phyloP scores from a whole-genome alignment of 2,888 invertebrate species.

The Heliconius charithonia region DNA sequence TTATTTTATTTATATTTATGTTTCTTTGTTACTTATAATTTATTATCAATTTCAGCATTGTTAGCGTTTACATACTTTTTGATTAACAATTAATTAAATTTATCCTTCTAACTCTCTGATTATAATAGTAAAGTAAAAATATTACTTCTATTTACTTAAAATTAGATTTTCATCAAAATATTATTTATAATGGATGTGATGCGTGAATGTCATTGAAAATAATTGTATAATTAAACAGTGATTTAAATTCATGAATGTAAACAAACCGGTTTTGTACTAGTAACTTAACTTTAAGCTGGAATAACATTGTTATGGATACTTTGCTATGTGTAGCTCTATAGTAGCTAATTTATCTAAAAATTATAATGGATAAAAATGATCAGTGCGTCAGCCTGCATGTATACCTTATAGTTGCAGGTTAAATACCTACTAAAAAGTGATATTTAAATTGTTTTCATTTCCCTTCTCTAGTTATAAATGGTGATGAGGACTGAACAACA shows the following conservation, averaged over 20 bases:
- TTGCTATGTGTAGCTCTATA: background rate
- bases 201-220: background rate
- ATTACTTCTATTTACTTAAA: background rate
- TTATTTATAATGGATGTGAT: background rate
- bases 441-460: too few species aligned
- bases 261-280: constrained; percentile 5
- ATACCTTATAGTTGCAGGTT: too few species aligned
- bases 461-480: too few species aligned
- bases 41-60: background rate
- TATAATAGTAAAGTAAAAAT: background rate
- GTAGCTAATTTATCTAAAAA: too few species aligned
- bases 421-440: too few species aligned
- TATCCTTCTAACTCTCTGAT: background rate
- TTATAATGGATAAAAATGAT: too few species aligned
- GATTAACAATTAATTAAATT: too few species aligned
- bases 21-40: background rate
- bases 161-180: background rate
- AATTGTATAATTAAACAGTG: background rate
- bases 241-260: constrained; percentile 17
- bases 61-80: background rate
- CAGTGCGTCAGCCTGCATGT: too few species aligned
- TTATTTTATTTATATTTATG: constrained; percentile 9
- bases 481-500: too few species aligned
- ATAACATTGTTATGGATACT: background rate
- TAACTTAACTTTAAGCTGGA: background rate